Evolutionary conservation across 2,888 invertebrate species (phyloP).

Genomic region (Ophonus ardosiacus): DNA sequence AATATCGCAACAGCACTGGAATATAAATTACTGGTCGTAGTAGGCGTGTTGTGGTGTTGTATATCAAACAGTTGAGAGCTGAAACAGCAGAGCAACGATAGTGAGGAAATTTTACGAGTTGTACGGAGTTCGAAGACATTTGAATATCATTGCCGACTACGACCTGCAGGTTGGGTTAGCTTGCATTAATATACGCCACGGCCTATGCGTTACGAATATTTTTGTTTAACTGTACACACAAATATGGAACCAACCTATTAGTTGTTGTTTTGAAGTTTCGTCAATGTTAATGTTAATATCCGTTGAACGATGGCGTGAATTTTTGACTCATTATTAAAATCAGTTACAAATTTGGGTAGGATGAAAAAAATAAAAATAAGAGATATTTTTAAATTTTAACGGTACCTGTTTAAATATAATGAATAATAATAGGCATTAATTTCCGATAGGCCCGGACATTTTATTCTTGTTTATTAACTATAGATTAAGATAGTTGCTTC

Average conservation of each 20-base stretch:
- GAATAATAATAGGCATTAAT: conserved; percentile 25
- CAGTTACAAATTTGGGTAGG: not conserved
- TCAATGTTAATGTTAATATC: conserved; percentile 9
- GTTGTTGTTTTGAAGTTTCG: conserved; percentile 28
- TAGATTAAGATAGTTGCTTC: not conserved
- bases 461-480: not conserved
- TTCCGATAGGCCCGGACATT: not conserved
- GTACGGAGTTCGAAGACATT: conserved; percentile 27
- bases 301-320: not conserved
- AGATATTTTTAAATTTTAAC: conserved; percentile 16
- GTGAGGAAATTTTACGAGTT: conserved; percentile 47
- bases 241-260: conserved; percentile 41
- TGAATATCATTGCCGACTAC: conserved; percentile 31
- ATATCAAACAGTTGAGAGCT: conserved; percentile 24
- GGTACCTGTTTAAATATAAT: not conserved
- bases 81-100: conserved; percentile 15
- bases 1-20: conserved; percentile 15
- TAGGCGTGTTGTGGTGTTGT: conserved; percentile 49
- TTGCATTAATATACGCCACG: conserved; percentile 21
- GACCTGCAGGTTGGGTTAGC: conserved; percentile 3
- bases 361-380: not conserved
- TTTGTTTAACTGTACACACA: conserved; percentile 58
- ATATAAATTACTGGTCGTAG: conserved; percentile 41
- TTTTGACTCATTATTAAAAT: conserved; percentile 4
- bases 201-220: conserved; percentile 49